Evolutionary conservation across 1,140 invertebrate genomes (phyloP), one percentile per base, ranked within the genome.

Genomic region (Meloidogyne hapla): DNA sequence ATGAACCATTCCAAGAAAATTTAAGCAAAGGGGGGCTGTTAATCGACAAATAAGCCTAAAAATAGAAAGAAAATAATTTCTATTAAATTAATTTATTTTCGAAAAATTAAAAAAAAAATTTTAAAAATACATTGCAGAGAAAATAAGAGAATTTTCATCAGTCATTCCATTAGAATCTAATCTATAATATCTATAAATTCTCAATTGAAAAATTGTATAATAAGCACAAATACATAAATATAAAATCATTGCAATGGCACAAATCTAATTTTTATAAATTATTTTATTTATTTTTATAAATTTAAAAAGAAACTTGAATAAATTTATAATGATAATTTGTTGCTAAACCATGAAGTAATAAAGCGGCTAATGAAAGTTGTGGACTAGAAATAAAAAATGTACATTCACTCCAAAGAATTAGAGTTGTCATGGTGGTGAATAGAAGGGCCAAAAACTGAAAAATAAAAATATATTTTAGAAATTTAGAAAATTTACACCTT

Each of bases 201-300:
- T 91, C 79, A 99, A 95, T 89, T 96, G 94, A 81, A 99, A 92
- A 62, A 99, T 92, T 0, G 96, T 99, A 21, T 93, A 98, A 89
- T 96, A 99, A 5, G 96, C 94, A 89, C 96, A 99, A 82, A 95
- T 93, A 88, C 95, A 95, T 80, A 99, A 90, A 88, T 98, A 98
- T 5, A 93, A 92, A 74, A 99, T 94, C 4, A 94, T 92, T 33
- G 93, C 85, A 76, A 93, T 94, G 9, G 94, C 96, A 66, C 96
- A 89, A 23, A 94, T 83, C 93, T 91, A 68, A 88, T 85, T 78
- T 18, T 62, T 38, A 4, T 26, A 72, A 77, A 71, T 48, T 25
- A 69, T 25, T 4, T 21, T 67, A 15, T 67, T 42, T 26, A 33
- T 26, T 9, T 28, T 4, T 56, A 42, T 76, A 25, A 77, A 79